These are phyloP conservation scores for Ahaetulla prasina DNA, from an alignment of 2,113 vertebrate genomes.

Conservation along the genomic window DNA sequence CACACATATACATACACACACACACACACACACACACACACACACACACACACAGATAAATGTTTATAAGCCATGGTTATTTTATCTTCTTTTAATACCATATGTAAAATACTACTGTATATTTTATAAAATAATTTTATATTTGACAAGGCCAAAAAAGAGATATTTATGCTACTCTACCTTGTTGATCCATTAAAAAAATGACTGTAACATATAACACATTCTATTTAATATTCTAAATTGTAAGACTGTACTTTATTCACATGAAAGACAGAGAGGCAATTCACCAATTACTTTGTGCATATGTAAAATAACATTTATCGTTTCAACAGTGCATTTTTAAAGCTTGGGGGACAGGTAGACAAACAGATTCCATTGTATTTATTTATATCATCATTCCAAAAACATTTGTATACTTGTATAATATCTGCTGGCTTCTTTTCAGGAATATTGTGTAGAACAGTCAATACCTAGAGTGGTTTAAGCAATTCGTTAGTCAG, in stretches of 20 bases:
- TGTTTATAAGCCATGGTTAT: background rate
- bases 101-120: background rate
- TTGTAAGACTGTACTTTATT: background rate
- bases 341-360: background rate
- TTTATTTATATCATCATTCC: background rate
- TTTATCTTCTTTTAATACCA: background rate
- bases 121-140: background rate
- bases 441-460: background rate
- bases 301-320: background rate
- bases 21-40: too few species aligned
- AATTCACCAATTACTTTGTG: background rate
- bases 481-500: background rate
- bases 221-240: background rate
- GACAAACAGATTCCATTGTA: background rate
- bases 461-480: background rate
- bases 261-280: background rate
- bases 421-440: background rate
- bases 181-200: background rate
- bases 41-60: too few species aligned
- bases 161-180: background rate
- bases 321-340: background rate
- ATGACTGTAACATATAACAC: background rate
- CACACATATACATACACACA: too few species aligned
- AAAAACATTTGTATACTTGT: fast-evolving
- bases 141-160: background rate